These are phyloP conservation scores for Amblyjoppa fuscipennis DNA, from an alignment of 2,888 invertebrate species.

Conservation along the genomic window DNA sequence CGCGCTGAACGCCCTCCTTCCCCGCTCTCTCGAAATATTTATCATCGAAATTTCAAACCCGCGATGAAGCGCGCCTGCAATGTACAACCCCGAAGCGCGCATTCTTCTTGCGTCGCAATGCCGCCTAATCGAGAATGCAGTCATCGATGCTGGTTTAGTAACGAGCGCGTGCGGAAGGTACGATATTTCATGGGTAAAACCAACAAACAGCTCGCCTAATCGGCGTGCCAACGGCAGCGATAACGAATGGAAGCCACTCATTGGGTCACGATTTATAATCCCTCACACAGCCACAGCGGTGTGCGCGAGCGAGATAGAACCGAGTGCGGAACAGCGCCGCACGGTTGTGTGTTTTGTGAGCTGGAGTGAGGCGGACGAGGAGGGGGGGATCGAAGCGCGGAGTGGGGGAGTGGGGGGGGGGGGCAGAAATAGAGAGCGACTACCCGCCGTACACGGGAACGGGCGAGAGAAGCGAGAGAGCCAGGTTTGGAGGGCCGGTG, in stretches of 20 bases:
- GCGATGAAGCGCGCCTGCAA: constrained; percentile 20
- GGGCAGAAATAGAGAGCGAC: constrained; percentile 52
- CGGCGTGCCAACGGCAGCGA: constrained; percentile 79
- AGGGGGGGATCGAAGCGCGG: background rate
- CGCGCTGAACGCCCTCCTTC: background rate
- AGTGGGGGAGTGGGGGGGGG: background rate
- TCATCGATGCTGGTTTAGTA: constrained; percentile 67
- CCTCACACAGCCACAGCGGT: constrained; percentile 74
- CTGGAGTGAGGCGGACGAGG: constrained; percentile 26
- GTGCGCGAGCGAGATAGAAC: constrained; percentile 69
- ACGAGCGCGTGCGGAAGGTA: constrained; percentile 66
- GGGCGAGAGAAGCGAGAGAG: constrained; percentile 69
- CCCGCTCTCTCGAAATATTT: background rate
- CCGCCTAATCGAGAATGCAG: constrained; percentile 70
- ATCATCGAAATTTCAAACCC: constrained; percentile 37
- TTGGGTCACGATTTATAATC: constrained; percentile 83
- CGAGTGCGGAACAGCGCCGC: constrained; percentile 39
- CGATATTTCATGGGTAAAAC: constrained; percentile 71
- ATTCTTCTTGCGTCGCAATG: constrained; percentile 63
- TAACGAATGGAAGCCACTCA: constrained; percentile 83
- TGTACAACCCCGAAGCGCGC: constrained; percentile 50
- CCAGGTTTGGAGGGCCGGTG: constrained; percentile 62
- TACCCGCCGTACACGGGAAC: constrained; percentile 56
- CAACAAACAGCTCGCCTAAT: constrained; percentile 75
- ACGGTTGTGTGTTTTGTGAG: constrained; percentile 51